Evolutionary conservation across 2,888 invertebrate genomes (phyloP).

Genomic region (Hyppa rectilinea): DNA sequence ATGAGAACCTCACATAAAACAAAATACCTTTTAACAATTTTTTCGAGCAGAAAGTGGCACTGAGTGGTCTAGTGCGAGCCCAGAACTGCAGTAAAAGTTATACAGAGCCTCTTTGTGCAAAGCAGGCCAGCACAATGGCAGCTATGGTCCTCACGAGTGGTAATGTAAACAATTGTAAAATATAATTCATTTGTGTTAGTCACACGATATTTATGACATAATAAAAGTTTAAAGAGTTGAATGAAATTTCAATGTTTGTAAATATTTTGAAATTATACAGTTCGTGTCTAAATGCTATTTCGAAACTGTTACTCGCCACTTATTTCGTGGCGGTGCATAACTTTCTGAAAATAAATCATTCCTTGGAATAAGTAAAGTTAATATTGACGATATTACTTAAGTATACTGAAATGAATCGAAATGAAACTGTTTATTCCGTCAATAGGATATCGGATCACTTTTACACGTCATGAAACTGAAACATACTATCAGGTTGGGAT

Average conservation of each 20-base stretch:
- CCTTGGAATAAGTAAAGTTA: not conserved
- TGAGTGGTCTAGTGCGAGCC: slow-evolving; percentile 74
- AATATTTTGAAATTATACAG: slow-evolving; percentile 58
- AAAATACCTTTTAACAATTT: slow-evolving; percentile 24
- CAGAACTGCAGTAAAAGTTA: slow-evolving; percentile 60
- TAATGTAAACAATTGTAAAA: slow-evolving; percentile 86
- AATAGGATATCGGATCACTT: too few species aligned
- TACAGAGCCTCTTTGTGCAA: slow-evolving; percentile 49
- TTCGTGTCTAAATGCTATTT: slow-evolving; percentile 41
- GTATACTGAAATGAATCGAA: too few species aligned
- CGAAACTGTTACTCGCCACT: slow-evolving; percentile 13
- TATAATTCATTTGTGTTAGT: slow-evolving; percentile 74
- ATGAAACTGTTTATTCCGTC: too few species aligned
- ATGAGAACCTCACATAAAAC: slow-evolving; percentile 29
- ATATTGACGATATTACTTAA: not conserved
- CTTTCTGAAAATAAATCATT: not conserved
- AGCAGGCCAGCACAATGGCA: slow-evolving; percentile 55
- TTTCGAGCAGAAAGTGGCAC: slow-evolving; percentile 71
- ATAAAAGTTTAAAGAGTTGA: slow-evolving; percentile 75
- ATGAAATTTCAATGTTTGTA: slow-evolving; percentile 65
- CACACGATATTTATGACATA: slow-evolving; percentile 59
- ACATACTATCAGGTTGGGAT: not conserved
- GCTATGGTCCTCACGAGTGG: slow-evolving; percentile 74
- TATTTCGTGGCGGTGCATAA: not conserved
- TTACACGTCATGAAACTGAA: too few species aligned